Evolutionary conservation across 2,113 vertebrate genomes (phyloP), one percentile per base, ranked within the genome.

Genomic region (Phyllopteryx taeniolatus): DNA sequence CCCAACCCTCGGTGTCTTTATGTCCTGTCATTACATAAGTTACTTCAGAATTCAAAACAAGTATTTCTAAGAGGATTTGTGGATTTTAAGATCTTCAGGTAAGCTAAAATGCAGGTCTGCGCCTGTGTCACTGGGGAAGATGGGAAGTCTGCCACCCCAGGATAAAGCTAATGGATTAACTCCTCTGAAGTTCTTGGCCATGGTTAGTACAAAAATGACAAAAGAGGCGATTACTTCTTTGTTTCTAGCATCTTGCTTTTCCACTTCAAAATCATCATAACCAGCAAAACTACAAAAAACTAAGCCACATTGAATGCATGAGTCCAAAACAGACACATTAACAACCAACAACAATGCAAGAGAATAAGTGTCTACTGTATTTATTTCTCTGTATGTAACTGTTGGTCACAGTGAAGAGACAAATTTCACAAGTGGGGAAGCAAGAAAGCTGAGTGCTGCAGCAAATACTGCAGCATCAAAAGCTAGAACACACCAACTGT

Each of bases 51-150:
- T 54, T 64, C 39, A 44, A 44, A 77, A 78, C 46, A 75, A 72
- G 42, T 77, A 72, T 73, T 70, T 76, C 72, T 46, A 85, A 85
- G 83, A 81, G 82, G 88, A 88, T 84, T 86, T 86, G 81, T 84
- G 83, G 77, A 79, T 76, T 83, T 84, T 79, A 77, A 72, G 64
- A 85, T 85, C 71, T 77, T 71, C 83, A 83, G 20, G 83, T 84
- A 80, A 76, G 78, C 78, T 80, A 68, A 57, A 65, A 76, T 72
- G 69, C 44, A 71, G 62, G 73, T 83, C 76, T 69, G 76, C 79
- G 73, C 63, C 79, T 65, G 49, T 71, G 56, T 81, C 82, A 83
- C 79, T 19, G 44, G 68, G 61, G 49, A 78, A 75, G 82, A 76
- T 78, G 66, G 54, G 73, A 63, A 78, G 75, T 64, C 47, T 78